phyloP scores from a whole-genome alignment of 1,140 invertebrate species.

The Amphibalanus amphitrite region DNA sequence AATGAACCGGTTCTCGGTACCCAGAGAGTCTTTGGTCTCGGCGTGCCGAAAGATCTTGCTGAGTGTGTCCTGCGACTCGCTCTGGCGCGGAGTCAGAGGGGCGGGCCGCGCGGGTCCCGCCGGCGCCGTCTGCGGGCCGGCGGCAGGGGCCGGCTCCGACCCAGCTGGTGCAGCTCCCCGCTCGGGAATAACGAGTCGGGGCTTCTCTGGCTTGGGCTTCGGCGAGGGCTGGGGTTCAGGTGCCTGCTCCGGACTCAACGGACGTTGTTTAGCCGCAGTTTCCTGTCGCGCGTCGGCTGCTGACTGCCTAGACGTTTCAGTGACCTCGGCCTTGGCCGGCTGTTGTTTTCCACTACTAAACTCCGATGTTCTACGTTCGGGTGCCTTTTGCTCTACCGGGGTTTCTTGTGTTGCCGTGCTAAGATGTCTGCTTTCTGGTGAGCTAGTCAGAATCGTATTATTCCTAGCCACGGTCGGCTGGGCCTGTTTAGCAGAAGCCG shows the following conservation, averaged over 20 bases:
- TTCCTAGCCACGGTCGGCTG: too few relatives aligned
- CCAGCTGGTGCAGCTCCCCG: too few relatives aligned
- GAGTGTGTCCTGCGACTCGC: neutral
- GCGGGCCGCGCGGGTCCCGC: too few relatives aligned
- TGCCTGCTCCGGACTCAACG: too few relatives aligned
- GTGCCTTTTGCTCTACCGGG: too few relatives aligned
- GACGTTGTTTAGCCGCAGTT: too few relatives aligned
- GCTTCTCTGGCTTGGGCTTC: neutral
- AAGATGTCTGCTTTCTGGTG: neutral
- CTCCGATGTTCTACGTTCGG: neutral
- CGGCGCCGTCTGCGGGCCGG: neutral
- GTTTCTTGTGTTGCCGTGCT: neutral
- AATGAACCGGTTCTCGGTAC: conserved; percentile 8
- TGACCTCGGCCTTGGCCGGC: too few relatives aligned
- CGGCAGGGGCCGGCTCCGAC: neutral
- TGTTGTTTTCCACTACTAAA: too few relatives aligned
- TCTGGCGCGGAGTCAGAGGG: neutral
- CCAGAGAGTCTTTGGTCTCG: neutral
- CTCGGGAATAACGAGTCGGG: neutral
- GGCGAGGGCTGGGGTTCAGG: neutral
- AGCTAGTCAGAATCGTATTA: too few relatives aligned
- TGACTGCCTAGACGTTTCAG: too few relatives aligned
- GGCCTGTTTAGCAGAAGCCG: too few relatives aligned
- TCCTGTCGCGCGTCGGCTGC: too few relatives aligned
- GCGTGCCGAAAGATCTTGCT: neutral